Conservation (phyloP, 1,140 invertebrate species). For the Drosophila kepulauana region DNA sequence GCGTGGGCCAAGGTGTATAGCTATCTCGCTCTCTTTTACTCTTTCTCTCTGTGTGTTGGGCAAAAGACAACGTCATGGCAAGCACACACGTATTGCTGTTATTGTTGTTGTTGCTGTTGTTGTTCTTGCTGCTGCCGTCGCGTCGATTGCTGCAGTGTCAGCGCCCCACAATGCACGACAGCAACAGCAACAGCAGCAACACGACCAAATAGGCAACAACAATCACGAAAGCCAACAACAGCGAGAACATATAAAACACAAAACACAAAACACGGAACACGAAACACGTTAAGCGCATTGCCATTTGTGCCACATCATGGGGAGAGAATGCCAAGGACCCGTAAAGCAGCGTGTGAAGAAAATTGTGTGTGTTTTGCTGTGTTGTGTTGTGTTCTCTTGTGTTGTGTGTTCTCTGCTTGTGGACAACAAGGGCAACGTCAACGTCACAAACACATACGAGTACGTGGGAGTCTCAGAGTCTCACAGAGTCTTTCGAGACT, state of each 20-base stretch:
- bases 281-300: slow-evolving; percentile 78
- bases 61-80: slow-evolving; percentile 37
- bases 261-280: slow-evolving; percentile 57
- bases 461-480: no score
- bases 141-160: slow-evolving; percentile 70
- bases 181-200: slow-evolving; percentile 22
- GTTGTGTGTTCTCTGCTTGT: neutral
- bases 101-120: slow-evolving; percentile 15
- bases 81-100: slow-evolving; percentile 1
- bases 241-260: slow-evolving; percentile 50
- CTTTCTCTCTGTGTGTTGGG: neutral
- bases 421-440: neutral
- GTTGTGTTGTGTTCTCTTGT: neutral
- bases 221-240: slow-evolving; percentile 42
- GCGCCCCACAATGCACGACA: slow-evolving; percentile 56
- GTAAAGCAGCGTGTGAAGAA: slow-evolving; percentile 43
- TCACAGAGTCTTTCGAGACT: no score
- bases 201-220: slow-evolving; percentile 37
- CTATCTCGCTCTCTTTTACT: slow-evolving; percentile 16
- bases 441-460: neutral
- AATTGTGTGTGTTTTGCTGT: neutral
- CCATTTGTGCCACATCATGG: slow-evolving; percentile 79
- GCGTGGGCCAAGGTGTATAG: slow-evolving; percentile 71
- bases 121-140: slow-evolving; percentile 20
- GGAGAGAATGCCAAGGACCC: slow-evolving; percentile 57